Evolutionary conservation across 2,797 vertebrate genomes (phyloP).

Genomic region (Lagorchestes hirsutus): DNA sequence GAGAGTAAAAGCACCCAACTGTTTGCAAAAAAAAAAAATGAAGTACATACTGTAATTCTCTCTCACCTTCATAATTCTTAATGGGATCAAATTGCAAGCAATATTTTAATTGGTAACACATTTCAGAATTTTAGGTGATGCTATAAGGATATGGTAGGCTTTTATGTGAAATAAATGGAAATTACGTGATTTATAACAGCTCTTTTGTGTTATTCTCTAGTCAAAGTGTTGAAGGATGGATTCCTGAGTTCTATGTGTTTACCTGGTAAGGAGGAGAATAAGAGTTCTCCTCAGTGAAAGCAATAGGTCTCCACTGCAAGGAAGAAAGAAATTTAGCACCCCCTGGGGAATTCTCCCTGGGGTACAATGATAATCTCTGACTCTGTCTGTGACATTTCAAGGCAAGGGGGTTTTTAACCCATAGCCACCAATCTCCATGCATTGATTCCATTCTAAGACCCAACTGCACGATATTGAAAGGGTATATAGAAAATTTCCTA

Average conservation of each 20-base stretch:
- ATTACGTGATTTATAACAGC: background rate
- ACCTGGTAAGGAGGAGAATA: background rate
- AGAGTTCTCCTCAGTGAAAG: background rate
- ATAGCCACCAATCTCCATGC: background rate
- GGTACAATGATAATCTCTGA: background rate
- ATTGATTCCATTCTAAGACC: conserved; percentile 9
- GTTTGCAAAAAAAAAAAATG: conserved; percentile 28
- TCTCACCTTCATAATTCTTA: background rate
- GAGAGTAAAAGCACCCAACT: background rate
- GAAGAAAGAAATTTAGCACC: background rate
- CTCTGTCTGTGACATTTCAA: background rate
- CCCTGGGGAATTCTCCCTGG: background rate
- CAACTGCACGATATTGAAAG: background rate
- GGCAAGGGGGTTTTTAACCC: background rate
- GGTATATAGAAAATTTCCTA: background rate
- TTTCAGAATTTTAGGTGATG: background rate
- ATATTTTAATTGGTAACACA: background rate
- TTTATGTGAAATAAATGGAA: background rate
- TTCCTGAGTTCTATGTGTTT: background rate
- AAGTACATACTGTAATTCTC: background rate
- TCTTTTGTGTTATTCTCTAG: background rate
- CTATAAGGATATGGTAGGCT: background rate
- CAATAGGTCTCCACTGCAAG: background rate
- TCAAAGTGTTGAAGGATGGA: background rate
- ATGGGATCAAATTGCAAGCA: background rate